These are phyloP conservation scores for Drosophila prostipennis DNA, from an alignment of 2,888 invertebrate genomes.

Conservation along the genomic window DNA sequence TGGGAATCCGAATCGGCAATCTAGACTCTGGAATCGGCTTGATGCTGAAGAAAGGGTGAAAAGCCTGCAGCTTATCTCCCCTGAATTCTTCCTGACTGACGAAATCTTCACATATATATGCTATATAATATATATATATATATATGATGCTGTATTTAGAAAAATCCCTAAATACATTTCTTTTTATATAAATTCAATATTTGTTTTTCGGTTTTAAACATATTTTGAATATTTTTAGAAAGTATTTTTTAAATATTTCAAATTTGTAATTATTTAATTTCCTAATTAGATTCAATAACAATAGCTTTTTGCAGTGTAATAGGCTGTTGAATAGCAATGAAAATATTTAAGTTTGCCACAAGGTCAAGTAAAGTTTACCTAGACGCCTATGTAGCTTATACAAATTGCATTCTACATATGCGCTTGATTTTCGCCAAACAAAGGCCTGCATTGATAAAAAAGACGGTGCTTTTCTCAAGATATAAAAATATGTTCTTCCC, in stretches of 20 bases:
- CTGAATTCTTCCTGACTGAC: background rate
- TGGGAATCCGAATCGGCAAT: background rate
- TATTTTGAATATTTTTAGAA: too few species aligned
- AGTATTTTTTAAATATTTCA: too few species aligned
- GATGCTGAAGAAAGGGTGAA: background rate
- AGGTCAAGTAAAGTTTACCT: slow-evolving; percentile 20
- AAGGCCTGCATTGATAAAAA: slow-evolving; percentile 23
- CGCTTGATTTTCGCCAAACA: slow-evolving; percentile 10
- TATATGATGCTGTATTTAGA: background rate
- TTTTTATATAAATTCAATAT: too few species aligned
- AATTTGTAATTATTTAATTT: background rate
- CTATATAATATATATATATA: background rate
- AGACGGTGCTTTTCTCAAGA: slow-evolving; percentile 11
- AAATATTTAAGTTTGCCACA: slow-evolving; percentile 24
- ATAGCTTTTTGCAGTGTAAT: background rate
- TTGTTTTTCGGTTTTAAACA: too few species aligned
- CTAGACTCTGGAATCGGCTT: background rate
- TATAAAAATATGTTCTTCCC: slow-evolving; percentile 12
- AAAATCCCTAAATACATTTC: too few species aligned
- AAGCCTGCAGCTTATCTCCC: slow-evolving; percentile 14
- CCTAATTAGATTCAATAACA: background rate
- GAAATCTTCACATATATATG: background rate
- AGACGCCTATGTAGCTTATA: slow-evolving; percentile 4
- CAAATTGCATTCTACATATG: background rate
- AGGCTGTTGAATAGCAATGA: slow-evolving; percentile 23